Conservation (phyloP, 1,140 invertebrate genomes). For the Episyrphus balteatus region DNA sequence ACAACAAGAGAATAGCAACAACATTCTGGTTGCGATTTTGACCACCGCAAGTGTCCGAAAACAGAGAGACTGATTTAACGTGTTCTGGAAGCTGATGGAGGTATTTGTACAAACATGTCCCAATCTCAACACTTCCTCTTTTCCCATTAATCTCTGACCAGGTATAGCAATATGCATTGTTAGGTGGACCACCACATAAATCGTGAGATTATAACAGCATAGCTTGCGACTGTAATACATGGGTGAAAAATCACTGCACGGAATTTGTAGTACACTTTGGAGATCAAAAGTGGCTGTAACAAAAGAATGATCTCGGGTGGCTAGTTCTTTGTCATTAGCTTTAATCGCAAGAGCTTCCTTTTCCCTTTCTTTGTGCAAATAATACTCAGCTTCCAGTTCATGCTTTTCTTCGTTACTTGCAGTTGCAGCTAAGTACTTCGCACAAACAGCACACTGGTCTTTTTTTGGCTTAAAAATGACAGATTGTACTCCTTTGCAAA, state of each 20-base stretch:
- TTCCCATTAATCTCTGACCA: neutral
- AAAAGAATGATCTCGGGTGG: conserved; percentile 2
- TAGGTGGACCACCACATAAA: too few species aligned
- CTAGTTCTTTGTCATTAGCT: conserved; percentile 2
- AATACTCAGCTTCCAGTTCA: neutral
- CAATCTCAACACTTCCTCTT: neutral
- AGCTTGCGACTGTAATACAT: neutral
- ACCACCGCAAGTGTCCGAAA: conserved; percentile 13
- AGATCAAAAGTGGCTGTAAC: conserved; percentile 7
- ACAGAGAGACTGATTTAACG: conserved; percentile 11
- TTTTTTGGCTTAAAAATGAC: conserved; percentile 2
- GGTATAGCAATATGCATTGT: too few species aligned
- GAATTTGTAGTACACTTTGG: conserved; percentile 7
- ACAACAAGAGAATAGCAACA: conserved; percentile 8
- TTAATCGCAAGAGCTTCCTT: neutral
- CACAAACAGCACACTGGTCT: conserved; percentile 1
- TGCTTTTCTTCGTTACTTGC: neutral
- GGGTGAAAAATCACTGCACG: neutral
- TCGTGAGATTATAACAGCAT: neutral
- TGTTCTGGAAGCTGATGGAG: conserved; percentile 5
- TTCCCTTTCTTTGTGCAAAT: neutral
- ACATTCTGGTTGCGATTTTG: conserved; percentile 14
- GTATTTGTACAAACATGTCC: neutral
- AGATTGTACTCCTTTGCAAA: neutral
- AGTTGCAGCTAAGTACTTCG: neutral